A percentile compares a stretch with the other conserved stretches of the same genome.
These are phyloP conservation scores for Ondatra zibethicus DNA, from an alignment of 2,113 vertebrate species.

Conservation along the genomic window DNA sequence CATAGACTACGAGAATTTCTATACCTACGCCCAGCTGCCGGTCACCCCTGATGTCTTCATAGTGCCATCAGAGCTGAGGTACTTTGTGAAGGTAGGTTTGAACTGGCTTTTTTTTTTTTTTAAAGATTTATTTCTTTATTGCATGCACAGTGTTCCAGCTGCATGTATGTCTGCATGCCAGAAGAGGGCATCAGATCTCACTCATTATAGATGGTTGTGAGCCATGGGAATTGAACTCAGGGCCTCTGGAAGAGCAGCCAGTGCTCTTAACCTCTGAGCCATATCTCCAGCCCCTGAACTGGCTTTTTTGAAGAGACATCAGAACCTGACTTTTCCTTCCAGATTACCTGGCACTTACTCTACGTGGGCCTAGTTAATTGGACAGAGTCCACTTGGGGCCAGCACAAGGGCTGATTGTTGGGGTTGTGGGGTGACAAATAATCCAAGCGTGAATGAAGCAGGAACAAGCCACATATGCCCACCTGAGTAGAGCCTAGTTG, in stretches of 20 bases:
- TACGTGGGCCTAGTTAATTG: background rate
- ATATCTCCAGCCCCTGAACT: no score
- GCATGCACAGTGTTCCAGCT: no score
- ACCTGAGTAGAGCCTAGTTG: background rate
- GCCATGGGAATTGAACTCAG: no score
- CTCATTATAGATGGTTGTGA: no score
- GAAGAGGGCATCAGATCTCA: no score
- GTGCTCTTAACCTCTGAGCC: no score
- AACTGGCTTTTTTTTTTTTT: background rate
- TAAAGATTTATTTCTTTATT: no score
- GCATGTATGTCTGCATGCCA: no score
- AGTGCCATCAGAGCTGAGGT: conserved; percentile 93
- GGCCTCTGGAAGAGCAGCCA: no score
- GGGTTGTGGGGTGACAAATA: background rate
- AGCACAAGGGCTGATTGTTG: background rate
- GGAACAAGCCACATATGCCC: background rate
- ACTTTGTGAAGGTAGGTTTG: conserved; percentile 93
- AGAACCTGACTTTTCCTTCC: background rate
- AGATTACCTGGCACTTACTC: rapidly evolving
- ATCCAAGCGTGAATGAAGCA: background rate
- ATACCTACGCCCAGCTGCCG: conserved; percentile 84
- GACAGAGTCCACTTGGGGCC: no score
- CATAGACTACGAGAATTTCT: conserved; percentile 92
- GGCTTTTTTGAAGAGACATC: background rate
- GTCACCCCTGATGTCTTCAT: conserved; percentile 92